A percentile compares a stretch with the other conserved stretches of the same genome.
Conservation (phyloP, 2,888 invertebrate genomes). For the Trichacis sp. region DNA sequence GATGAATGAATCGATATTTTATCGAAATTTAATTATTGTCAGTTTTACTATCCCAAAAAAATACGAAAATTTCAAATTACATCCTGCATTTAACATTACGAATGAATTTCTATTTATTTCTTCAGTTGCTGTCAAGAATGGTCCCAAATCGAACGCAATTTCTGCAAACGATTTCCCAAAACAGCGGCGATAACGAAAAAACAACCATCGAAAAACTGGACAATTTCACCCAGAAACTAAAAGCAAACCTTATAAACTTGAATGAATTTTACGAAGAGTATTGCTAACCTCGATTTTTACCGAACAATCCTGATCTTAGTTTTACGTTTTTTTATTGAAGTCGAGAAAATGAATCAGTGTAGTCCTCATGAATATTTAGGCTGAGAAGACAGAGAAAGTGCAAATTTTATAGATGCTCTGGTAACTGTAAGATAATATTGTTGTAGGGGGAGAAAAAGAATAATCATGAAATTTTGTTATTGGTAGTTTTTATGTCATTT, state of each 20-base stretch:
- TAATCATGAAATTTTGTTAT: too few species aligned
- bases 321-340: not conserved
- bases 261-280: conserved; percentile 74
- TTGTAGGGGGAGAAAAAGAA: too few species aligned
- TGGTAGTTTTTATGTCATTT: conserved; percentile 39
- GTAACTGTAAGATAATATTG: too few species aligned
- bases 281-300: conserved; percentile 58
- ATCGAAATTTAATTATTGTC: too few species aligned
- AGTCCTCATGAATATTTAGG: too few species aligned
- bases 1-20: too few species aligned
- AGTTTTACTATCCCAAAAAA: too few species aligned
- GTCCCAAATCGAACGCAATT: conserved; percentile 75
- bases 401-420: too few species aligned
- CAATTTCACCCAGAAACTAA: conserved; percentile 72
- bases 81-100: too few species aligned
- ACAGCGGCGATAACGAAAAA: conserved; percentile 63
- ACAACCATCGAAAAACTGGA: conserved; percentile 66
- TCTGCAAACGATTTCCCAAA: conserved; percentile 69
- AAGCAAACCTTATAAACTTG: conserved; percentile 73
- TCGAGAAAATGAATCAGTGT: too few species aligned
- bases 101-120: too few species aligned
- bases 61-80: too few species aligned
- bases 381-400: not conserved
- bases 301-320: not conserved
- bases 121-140: conserved; percentile 76